Conservation (phyloP, 2,113 vertebrate species). For the Rattus rattus region DNA sequence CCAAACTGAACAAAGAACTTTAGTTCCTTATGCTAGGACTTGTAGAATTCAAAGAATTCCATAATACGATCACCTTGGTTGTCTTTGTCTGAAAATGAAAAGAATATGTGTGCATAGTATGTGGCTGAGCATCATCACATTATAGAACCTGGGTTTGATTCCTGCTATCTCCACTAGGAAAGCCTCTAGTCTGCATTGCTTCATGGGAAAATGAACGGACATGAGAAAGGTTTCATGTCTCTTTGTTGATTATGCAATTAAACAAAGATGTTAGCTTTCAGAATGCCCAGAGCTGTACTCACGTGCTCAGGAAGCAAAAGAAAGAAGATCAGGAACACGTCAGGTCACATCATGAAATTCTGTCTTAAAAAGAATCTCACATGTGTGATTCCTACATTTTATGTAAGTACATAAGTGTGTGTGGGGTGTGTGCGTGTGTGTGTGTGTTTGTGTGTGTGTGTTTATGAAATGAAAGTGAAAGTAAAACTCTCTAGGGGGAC, state of each 20-base stretch:
- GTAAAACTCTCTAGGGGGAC: not conserved
- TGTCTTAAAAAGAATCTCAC: not conserved
- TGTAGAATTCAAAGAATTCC: not conserved
- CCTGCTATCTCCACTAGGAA: accelerated
- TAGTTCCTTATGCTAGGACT: not conserved
- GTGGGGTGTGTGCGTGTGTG: not conserved
- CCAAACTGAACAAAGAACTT: not conserved
- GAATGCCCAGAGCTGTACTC: not conserved
- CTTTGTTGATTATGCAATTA: not conserved
- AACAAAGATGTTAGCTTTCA: not conserved
- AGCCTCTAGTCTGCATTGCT: not conserved
- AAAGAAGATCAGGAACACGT: not conserved
- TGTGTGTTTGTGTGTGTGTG: not conserved
- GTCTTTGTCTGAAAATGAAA: not conserved
- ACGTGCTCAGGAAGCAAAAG: not conserved
- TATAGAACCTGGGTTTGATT: not conserved
- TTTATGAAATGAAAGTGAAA: not conserved
- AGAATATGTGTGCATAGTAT: not conserved
- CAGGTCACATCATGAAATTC: not conserved
- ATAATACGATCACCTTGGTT: not conserved
- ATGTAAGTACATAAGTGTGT: not conserved
- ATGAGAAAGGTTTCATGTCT: not conserved
- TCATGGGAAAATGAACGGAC: not conserved
- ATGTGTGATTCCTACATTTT: not conserved
- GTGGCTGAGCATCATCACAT: not conserved